A percentile compares a stretch with the other conserved stretches of the same genome.
phyloP scores from a whole-genome alignment of 2,888 invertebrate genomes.

The Parasteatoda lunata region DNA sequence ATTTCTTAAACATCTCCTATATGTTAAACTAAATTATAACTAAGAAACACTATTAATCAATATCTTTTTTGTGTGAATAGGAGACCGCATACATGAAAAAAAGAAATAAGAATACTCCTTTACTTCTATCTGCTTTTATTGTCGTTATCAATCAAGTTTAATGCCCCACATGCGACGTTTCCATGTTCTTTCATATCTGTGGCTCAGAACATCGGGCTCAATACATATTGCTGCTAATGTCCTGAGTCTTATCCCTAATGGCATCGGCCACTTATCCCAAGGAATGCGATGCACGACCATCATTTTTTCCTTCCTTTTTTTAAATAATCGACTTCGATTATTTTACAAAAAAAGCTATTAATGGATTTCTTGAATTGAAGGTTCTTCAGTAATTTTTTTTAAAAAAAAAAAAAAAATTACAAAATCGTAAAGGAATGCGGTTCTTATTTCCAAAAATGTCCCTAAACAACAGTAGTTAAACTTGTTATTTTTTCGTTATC shows the following conservation, averaged over 20 bases:
- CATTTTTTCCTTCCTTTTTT: not conserved
- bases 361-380: not conserved
- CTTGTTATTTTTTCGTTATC: no score
- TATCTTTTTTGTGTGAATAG: no score
- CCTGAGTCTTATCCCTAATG: not conserved
- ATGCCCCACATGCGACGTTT: not conserved
- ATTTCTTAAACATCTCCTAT: no score
- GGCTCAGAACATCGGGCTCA: not conserved
- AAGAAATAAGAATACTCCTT: not conserved
- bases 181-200: not conserved
- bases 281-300: not conserved
- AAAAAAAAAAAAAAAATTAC: not conserved
- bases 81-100: no score
- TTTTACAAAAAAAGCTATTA: not conserved
- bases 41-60: no score
- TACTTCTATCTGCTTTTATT: not conserved
- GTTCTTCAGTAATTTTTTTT: not conserved
- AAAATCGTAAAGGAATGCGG: no score
- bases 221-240: not conserved
- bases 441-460: no score
- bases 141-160: not conserved
- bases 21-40: no score
- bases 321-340: no score
- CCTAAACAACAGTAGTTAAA: no score
- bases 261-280: not conserved